A percentile compares a stretch with the other conserved stretches of the same genome.
Evolutionary conservation across 2,888 invertebrate species (phyloP).

Genomic region (Pardosa pseudoannulata): DNA sequence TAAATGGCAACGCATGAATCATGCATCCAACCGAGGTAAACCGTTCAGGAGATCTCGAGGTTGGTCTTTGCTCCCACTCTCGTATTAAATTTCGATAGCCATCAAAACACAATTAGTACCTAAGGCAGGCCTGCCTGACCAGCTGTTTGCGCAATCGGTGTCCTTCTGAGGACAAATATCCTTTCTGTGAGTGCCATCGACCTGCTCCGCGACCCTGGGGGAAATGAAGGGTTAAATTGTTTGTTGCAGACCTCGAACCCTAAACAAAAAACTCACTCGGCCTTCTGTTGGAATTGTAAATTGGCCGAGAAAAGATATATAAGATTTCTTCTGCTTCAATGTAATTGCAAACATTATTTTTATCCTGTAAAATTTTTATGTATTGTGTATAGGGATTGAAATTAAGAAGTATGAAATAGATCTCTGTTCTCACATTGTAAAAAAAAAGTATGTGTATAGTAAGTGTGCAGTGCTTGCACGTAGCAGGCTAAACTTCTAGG

Average conservation of each 20-base stretch:
- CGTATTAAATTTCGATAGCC: not conserved
- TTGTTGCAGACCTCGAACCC: not conserved
- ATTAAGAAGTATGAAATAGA: too few species aligned
- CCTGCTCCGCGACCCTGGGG: not conserved
- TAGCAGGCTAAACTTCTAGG: too few species aligned
- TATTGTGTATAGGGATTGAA: too few species aligned
- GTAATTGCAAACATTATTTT: too few species aligned
- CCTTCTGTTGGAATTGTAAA: not conserved
- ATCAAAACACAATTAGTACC: not conserved
- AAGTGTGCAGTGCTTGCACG: too few species aligned
- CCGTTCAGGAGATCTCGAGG: not conserved
- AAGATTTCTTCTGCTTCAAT: too few species aligned
- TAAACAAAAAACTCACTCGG: not conserved
- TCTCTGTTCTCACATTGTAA: too few species aligned
- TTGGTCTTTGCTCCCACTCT: not conserved
- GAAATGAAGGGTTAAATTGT: not conserved
- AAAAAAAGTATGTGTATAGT: too few species aligned
- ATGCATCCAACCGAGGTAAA: too few species aligned
- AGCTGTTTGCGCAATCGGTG: not conserved
- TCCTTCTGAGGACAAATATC: slow-evolving; percentile 1
- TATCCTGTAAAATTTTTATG: too few species aligned
- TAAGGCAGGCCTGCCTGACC: not conserved
- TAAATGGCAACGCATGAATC: too few species aligned
- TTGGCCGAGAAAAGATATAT: too few species aligned
- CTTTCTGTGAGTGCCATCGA: not conserved